Evolutionary conservation across 2,797 vertebrate genomes (phyloP).

Genomic region (Labeo calbasu): DNA sequence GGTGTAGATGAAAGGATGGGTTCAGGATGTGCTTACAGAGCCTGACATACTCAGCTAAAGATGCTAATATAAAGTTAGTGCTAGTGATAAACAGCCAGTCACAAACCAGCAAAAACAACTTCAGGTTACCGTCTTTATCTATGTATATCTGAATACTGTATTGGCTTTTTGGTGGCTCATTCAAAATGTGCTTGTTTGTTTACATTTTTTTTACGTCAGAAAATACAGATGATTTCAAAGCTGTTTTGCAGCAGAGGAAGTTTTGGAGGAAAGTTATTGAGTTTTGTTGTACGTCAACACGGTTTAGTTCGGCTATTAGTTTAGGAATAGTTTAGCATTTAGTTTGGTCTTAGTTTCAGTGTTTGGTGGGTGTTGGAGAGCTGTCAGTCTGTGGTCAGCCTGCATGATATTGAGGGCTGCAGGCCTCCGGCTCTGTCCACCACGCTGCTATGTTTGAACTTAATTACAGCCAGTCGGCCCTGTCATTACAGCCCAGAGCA

Average conservation of each 20-base stretch:
- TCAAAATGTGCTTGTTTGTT: not conserved
- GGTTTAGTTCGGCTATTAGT: not conserved
- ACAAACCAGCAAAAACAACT: not conserved
- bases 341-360: conserved; percentile 21
- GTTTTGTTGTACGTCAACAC: not conserved
- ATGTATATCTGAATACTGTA: not conserved
- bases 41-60: not conserved
- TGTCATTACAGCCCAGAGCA: conserved; percentile 61
- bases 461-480: conserved; percentile 61
- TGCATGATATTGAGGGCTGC: conserved; percentile 59
- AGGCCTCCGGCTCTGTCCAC: conserved; percentile 57
- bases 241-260: no score
- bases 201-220: not conserved
- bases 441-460: conserved; percentile 68
- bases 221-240: not conserved
- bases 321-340: not conserved
- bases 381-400: conserved; percentile 61
- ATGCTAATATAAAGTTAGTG: not conserved
- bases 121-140: not conserved
- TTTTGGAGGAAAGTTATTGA: not conserved
- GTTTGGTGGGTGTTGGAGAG: conserved; percentile 56
- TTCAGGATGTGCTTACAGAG: conserved; percentile 1
- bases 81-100: not conserved
- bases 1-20: conserved; percentile 54
- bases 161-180: not conserved